Evolutionary conservation across 2,113 vertebrate species (phyloP).

Genomic region (Thalassarche chlororhynchos): DNA sequence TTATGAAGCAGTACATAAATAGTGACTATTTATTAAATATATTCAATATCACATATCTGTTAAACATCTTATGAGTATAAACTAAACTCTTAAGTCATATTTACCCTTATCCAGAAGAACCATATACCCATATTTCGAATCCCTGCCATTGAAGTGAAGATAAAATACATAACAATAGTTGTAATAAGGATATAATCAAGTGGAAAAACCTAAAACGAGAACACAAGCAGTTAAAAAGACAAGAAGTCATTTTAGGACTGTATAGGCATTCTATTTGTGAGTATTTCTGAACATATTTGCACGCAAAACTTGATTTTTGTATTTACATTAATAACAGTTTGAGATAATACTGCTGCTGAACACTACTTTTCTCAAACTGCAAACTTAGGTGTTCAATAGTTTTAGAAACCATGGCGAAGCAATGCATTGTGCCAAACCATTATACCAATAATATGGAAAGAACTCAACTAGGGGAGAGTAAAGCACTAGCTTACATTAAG

Average conservation of each 20-base stretch:
- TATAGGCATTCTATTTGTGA: background rate
- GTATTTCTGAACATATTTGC: background rate
- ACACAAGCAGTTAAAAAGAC: background rate
- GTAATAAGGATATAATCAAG: constrained; percentile 97
- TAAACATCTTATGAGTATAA: background rate
- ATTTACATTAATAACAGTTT: background rate
- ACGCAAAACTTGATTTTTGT: background rate
- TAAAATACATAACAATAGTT: constrained; percentile 96
- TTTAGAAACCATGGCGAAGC: background rate
- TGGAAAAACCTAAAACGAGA: constrained; percentile 87
- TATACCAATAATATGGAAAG: background rate
- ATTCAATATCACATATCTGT: background rate
- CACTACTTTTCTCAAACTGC: background rate
- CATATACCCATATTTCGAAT: constrained; percentile 98
- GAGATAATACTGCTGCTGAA: background rate
- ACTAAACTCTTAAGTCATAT: background rate
- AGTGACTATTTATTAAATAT: background rate
- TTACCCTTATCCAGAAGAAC: constrained; percentile 99
- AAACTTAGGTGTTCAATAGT: background rate
- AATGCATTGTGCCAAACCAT: background rate
- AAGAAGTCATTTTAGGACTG: background rate
- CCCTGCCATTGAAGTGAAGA: constrained; percentile 98
- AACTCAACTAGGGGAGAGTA: background rate
- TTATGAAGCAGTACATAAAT: background rate
- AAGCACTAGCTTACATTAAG: background rate